A percentile compares a stretch with the other conserved stretches of the same genome.
Evolutionary conservation across 2,113 vertebrate species (phyloP).

Genomic region (Castor canadensis): DNA sequence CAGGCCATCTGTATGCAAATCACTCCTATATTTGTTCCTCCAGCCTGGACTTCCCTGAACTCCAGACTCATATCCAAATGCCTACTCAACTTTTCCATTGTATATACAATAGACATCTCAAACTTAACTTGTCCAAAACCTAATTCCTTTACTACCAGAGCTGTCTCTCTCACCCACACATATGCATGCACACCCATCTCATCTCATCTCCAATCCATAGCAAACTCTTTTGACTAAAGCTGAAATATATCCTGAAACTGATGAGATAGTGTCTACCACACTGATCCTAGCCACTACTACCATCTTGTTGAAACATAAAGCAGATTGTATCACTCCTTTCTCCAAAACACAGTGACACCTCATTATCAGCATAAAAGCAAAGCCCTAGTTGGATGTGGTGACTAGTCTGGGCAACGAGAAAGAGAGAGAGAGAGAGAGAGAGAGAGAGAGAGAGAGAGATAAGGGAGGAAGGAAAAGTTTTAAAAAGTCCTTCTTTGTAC

Average conservation of each 20-base stretch:
- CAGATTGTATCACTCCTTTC: not conserved
- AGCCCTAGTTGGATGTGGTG: not conserved
- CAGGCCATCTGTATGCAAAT: not conserved
- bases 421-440: too few relatives aligned
- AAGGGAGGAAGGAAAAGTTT: not conserved
- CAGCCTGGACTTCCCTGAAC: not conserved
- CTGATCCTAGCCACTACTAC: not conserved
- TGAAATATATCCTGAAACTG: conserved; percentile 33
- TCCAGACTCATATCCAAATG: not conserved
- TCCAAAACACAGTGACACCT: not conserved
- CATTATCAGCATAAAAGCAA: not conserved
- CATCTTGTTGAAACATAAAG: conserved; percentile 32
- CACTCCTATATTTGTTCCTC: not conserved
- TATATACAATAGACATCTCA: not conserved
- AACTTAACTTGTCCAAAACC: not conserved
- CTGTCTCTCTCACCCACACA: not conserved
- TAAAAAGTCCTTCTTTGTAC: not conserved
- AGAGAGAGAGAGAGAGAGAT: not conserved
- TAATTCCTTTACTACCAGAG: not conserved
- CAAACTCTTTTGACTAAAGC: not conserved
- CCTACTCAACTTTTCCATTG: not conserved
- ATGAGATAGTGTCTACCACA: not conserved
- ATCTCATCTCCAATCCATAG: not conserved
- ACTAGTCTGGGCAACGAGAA: too few relatives aligned
- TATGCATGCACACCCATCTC: too few relatives aligned